Base-by-base conservation (phyloP, 2,888 invertebrate genomes). In the Coenonympha glycerion region DNA sequence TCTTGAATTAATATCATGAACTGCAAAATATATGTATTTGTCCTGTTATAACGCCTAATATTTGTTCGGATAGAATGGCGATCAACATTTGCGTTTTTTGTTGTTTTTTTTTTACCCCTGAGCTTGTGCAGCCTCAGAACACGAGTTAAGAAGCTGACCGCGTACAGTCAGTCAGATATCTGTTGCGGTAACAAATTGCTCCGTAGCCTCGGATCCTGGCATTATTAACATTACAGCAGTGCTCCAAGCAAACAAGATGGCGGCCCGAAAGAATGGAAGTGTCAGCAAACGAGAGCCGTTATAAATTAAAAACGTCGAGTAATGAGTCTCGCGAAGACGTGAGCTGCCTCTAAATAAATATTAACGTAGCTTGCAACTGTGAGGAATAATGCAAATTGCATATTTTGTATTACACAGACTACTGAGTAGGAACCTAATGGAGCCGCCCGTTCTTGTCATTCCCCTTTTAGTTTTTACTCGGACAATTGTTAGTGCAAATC, bases 321-420 rank as follows among this genome's bases (percentile, higher is more conserved):
- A 45, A 54, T 54, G 54, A 54, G 51, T 51, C 51, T 33, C 34
- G 39, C 40, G 24, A 41, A 37, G 47, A 51, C 54, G 53, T 54
- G 54, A 47, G 49, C 45, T 51, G 47, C 39, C 31, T 47, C 26
- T 36, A 50, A 47, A 47, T 40, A 51, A 51, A 51, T 47, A 51
- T 44, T 45, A 22, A 40, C 51, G 33, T 42, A 15, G 37, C 36
- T 21, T 6, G 34, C 34, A 18, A 15, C 34, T 16, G 45, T 3
- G 18, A 18, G 34, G 34, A 45, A 33, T 34, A 18, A 45, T 45
- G 34, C 34, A 45, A 45, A 45, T 45, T 45, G 39, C 39, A 37
- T 22, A 37, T 21, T 21, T 37, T 13, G 21, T 37, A 21, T 13
- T 21, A 11, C 13, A 21, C 36, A 2, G 36, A 37, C 21, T 37